Percentiles rank a stretch among this genome's conserved stretches.
Evolutionary conservation across 2,797 vertebrate species (phyloP).

Genomic region (Ctenochaetus hawaiiensis): DNA sequence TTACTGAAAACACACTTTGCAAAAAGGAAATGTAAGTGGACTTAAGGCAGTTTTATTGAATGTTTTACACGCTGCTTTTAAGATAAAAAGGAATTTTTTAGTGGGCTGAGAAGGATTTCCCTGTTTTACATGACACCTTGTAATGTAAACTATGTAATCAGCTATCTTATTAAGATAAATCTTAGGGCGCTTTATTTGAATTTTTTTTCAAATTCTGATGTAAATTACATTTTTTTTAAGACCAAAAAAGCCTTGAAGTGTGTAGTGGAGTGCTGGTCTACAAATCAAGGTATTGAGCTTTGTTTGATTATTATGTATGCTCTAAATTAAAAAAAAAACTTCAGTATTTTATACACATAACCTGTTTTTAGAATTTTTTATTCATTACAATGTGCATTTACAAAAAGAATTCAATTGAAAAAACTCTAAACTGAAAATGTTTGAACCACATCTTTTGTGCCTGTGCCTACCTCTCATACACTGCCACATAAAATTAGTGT

Average conservation of each 20-base stretch:
- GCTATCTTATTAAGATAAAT: conserved; percentile 56
- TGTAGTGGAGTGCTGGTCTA: neutral
- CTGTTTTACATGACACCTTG: conserved; percentile 75
- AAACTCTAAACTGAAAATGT: neutral
- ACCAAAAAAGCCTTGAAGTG: neutral
- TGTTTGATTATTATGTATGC: neutral
- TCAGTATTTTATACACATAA: too few relatives aligned
- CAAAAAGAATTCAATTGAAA: neutral
- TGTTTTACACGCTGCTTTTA: conserved; percentile 65
- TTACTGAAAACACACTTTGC: conserved; percentile 52
- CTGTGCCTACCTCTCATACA: neutral
- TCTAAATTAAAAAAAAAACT: neutral
- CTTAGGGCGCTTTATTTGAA: conserved; percentile 45
- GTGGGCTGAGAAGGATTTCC: conserved; percentile 60
- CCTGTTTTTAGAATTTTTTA: neutral
- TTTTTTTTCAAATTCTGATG: neutral
- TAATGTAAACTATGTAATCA: conserved; percentile 62
- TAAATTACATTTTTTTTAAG: neutral
- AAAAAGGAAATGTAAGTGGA: conserved; percentile 44
- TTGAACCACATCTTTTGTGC: neutral
- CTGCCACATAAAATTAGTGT: neutral
- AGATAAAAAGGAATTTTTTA: conserved; percentile 84
- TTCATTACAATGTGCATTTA: neutral
- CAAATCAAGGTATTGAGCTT: neutral
- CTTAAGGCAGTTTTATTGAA: conserved; percentile 59